Base-by-base conservation (phyloP, 2,888 invertebrate species). In the Tipula lateralis region DNA sequence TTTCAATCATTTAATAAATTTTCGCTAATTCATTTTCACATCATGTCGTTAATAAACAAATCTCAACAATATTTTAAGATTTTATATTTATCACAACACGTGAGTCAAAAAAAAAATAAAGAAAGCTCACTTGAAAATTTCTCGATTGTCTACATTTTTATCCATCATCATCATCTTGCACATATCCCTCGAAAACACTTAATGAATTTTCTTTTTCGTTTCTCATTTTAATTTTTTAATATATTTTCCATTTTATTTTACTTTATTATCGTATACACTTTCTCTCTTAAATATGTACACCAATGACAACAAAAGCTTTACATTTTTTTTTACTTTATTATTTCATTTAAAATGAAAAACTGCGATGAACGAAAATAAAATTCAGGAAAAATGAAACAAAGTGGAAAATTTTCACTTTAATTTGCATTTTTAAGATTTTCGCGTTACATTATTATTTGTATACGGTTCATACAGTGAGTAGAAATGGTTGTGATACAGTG, bases 321-420 rank as follows among this genome's bases (percentile, higher is more conserved):
- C 16, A 16, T 7, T 66, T 66, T 66, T 66, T 13, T 24, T 66
- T 24, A 66, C 66, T 66, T 66, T 66, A 66, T 66, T 66, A 66
- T 66, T 66, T 7, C 66, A 13, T 24, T 66, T 9, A 66, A 66
- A 66, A 66, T 66, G 66, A 66, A 66, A 66, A 66, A 66, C 13
- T 66, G 24, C 13, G 39, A 44, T 2, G n/a, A 44, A n/a, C 9
- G 9, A 66, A 24, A 66, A 1, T n/a, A 44, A 16, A 24, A 24
- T 66, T 66, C 24, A 66, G 66, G 24, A 66, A 66, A 24, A 66
- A 19, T 12, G 66, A 66, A 66, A 66, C 24, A 66, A 66, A 66
- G 66, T 66, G 66, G 24, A 66, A 66, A 66, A 24, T 66, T 66
- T 66, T 66, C 66, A 66, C 66, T 66, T 66, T 66, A 66, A 66